phyloP scores from a whole-genome alignment of 2,888 invertebrate species.

The Rhagium mordax region DNA sequence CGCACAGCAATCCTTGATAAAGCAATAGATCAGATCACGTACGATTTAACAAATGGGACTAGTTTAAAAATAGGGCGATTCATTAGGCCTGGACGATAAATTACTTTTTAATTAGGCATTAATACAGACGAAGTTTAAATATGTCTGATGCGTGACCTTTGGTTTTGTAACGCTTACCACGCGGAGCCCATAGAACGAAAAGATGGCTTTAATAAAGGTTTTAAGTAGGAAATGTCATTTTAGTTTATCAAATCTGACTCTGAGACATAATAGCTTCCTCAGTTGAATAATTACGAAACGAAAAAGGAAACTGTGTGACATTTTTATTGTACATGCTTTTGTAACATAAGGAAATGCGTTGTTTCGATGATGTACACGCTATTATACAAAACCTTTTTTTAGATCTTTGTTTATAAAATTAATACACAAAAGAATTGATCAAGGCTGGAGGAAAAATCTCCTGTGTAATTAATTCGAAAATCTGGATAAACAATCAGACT shows the following conservation, averaged over 20 bases:
- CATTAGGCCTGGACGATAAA: constrained; percentile 12
- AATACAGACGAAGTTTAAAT: constrained; percentile 11
- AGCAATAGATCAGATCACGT: background rate
- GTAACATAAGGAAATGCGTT: constrained; percentile 20
- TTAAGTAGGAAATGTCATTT: constrained; percentile 58
- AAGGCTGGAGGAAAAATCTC: background rate
- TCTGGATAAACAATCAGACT: constrained; percentile 31
- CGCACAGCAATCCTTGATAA: constrained; percentile 22
- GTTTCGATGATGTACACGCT: constrained; percentile 1
- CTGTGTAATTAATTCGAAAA: constrained; percentile 26
- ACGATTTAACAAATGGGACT: background rate
- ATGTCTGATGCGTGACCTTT: constrained; percentile 26
- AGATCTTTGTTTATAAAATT: background rate
- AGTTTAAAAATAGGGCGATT: background rate
- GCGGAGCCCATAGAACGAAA: constrained; percentile 13
- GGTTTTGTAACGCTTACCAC: background rate
- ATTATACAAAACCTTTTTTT: background rate
- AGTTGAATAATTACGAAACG: constrained; percentile 35
- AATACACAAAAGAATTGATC: background rate
- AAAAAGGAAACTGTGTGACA: constrained; percentile 39
- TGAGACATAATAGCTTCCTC: constrained; percentile 41
- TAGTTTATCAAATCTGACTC: constrained; percentile 56
- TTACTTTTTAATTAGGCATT: constrained; percentile 14
- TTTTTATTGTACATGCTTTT: constrained; percentile 29
- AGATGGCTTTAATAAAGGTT: constrained; percentile 40